Evolutionary conservation across 2,113 vertebrate species (phyloP).

Genomic region (Mustelus asterias): DNA sequence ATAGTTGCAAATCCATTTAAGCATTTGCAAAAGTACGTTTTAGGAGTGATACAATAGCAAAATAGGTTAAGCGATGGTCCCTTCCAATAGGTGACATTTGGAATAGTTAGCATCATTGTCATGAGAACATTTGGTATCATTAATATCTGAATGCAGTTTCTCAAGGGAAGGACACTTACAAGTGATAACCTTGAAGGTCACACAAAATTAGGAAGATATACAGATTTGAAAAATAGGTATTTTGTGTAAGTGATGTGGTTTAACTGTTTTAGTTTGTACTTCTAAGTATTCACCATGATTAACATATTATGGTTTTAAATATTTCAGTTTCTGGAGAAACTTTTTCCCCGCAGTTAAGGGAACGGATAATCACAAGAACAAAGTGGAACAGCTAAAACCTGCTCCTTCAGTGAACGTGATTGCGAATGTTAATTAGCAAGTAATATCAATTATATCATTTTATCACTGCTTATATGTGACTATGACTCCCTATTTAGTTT

Average conservation of each 20-base stretch:
- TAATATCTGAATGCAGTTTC: neutral
- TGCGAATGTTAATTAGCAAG: neutral
- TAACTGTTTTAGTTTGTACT: neutral
- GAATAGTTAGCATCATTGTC: neutral
- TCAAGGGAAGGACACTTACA: neutral
- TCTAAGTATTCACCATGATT: neutral
- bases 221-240: neutral
- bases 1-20: neutral
- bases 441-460: neutral
- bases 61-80: neutral
- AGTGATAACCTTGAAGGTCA: neutral
- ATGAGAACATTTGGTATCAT: neutral
- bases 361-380: neutral
- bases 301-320: neutral
- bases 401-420: neutral
- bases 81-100: neutral
- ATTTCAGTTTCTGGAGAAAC: constrained; percentile 24
- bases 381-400: neutral
- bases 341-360: neutral
- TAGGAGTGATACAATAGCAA: too few species aligned
- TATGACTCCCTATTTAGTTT: neutral
- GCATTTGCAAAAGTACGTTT: neutral
- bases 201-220: neutral
- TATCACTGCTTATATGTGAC: neutral
- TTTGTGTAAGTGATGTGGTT: neutral